Conservation (phyloP, 2,113 vertebrate species). For the Channa maculata region DNA sequence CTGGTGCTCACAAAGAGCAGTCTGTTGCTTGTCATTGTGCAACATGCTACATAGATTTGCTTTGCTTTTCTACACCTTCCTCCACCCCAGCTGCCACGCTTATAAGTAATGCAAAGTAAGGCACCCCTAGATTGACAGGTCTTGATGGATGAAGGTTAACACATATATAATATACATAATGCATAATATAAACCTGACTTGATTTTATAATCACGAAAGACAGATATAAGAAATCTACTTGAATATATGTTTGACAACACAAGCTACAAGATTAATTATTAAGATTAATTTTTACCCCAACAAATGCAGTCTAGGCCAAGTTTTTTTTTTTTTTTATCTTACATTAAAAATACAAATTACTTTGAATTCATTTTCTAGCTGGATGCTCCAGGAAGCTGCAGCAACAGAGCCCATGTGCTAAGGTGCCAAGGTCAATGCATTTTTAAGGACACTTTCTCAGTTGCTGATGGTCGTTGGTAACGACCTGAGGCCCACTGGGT, state of each 20-base stretch:
- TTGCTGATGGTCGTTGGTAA: constrained; percentile 22
- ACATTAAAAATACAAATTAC: not conserved
- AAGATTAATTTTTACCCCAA: too few species aligned
- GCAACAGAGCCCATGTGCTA: not conserved
- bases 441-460: constrained; percentile 31
- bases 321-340: too few species aligned
- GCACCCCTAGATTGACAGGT: constrained; percentile 54
- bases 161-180: not conserved
- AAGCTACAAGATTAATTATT: too few species aligned
- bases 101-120: constrained; percentile 35
- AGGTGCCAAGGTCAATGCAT: constrained; percentile 44
- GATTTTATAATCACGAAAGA: constrained; percentile 11
- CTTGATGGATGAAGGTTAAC: constrained; percentile 1
- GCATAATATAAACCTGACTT: not conserved
- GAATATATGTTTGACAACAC: not conserved
- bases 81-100: constrained; percentile 35
- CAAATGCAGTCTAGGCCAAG: too few species aligned
- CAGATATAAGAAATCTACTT: constrained; percentile 9
- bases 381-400: not conserved
- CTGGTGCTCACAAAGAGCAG: constrained; percentile 13
- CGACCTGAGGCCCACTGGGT: constrained; percentile 46
- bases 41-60: constrained; percentile 32
- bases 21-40: constrained; percentile 19
- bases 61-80: constrained; percentile 44
- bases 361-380: constrained; percentile 6